Percentiles rank a stretch among this genome's conserved stretches.
phyloP scores from a whole-genome alignment of 2,113 vertebrate genomes.

The Rhynchomys soricoides region DNA sequence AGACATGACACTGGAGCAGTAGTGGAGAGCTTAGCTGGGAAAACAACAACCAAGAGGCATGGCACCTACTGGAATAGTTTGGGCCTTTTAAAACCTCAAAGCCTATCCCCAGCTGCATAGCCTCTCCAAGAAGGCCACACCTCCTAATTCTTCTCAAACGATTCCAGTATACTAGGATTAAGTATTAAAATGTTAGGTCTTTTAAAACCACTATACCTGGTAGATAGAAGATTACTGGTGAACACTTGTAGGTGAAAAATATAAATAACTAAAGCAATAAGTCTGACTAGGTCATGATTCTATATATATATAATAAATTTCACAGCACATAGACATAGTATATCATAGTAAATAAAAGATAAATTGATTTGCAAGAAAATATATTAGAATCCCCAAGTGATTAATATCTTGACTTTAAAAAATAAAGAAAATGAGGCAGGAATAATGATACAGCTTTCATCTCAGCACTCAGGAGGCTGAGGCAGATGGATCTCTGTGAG shows the following conservation, averaged over 20 bases:
- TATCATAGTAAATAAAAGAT: background rate
- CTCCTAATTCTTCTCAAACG: background rate
- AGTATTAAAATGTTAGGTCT: background rate
- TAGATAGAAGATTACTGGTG: background rate
- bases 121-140: background rate
- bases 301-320: background rate
- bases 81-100: background rate
- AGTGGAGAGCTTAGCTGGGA: background rate
- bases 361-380: background rate
- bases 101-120: too few species aligned
- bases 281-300: background rate
- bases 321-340: background rate
- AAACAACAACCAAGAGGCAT: background rate
- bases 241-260: background rate
- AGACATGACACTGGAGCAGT: background rate
- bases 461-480: background rate
- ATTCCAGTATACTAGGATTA: background rate
- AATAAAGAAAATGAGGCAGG: background rate
- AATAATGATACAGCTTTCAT: background rate
- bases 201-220: background rate
- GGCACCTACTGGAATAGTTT: background rate
- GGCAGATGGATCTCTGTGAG: background rate
- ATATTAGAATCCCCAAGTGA: background rate
- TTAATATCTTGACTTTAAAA: slow-evolving; percentile 16
- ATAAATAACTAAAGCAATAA: background rate